Percentiles rank a stretch among this genome's conserved stretches.
phyloP scores from a whole-genome alignment of 2,888 invertebrate genomes.

The Periphyllus acericola region DNA sequence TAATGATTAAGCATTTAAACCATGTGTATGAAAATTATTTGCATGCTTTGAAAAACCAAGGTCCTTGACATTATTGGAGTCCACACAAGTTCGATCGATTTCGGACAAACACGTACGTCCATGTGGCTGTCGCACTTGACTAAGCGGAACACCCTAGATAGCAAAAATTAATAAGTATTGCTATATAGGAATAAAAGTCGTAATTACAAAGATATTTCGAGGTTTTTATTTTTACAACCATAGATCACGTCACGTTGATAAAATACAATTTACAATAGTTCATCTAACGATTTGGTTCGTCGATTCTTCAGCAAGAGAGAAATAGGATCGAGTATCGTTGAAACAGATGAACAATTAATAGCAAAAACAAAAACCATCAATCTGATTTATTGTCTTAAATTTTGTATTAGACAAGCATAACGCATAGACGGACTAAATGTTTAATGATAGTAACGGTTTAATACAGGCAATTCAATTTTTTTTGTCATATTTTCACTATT shows the following conservation, averaged over 20 bases:
- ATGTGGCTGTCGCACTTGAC: slow-evolving; percentile 40
- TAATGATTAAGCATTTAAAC: too few relatives aligned
- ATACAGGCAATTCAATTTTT: too few relatives aligned
- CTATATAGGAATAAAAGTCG: neutral
- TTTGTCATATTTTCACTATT: too few relatives aligned
- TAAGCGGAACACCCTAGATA: slow-evolving; percentile 51
- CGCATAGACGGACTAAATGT: too few relatives aligned
- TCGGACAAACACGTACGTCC: slow-evolving; percentile 5
- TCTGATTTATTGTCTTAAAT: too few relatives aligned
- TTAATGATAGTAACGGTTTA: too few relatives aligned
- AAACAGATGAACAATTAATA: neutral
- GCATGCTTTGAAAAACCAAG: neutral
- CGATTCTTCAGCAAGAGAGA: neutral
- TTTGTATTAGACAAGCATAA: too few relatives aligned
- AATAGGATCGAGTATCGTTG: neutral
- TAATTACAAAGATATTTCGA: slow-evolving; percentile 22
- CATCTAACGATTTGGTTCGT: neutral
- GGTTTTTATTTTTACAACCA: neutral
- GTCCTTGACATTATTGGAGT: slow-evolving; percentile 39
- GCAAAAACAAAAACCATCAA: neutral
- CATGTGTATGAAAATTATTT: neutral
- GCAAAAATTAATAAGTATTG: neutral
- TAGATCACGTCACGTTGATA: neutral
- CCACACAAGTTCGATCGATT: neutral
- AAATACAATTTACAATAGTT: neutral